A percentile compares a stretch with the other conserved stretches of the same genome.
These are phyloP conservation scores for Strigops habroptila DNA, from an alignment of 2,113 vertebrate genomes.

Conservation along the genomic window DNA sequence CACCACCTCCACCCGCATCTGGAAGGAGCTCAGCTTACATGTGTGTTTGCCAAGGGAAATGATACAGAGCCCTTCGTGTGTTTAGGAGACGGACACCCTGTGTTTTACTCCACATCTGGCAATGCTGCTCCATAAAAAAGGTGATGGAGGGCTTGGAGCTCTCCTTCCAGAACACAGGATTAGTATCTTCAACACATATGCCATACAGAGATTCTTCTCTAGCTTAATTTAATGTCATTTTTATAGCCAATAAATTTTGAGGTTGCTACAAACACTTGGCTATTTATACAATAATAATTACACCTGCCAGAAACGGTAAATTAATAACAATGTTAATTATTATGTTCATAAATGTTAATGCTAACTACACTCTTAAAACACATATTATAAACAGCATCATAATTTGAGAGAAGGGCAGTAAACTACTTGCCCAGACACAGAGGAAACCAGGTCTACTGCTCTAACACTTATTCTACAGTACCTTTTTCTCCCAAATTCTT, in stretches of 20 bases:
- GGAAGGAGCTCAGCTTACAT: neutral
- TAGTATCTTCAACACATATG: neutral
- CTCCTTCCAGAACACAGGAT: neutral
- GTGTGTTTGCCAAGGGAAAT: neutral
- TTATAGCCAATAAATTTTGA: slow-evolving; percentile 39
- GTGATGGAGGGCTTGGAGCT: slow-evolving; percentile 32
- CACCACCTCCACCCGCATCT: neutral
- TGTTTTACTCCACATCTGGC: slow-evolving; percentile 1
- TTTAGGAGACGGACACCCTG: fast-evolving
- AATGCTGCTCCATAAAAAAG: slow-evolving; percentile 35
- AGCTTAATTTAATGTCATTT: neutral
- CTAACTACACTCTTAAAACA: slow-evolving; percentile 17
- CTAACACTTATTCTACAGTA: neutral
- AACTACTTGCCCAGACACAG: neutral
- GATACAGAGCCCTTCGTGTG: neutral
- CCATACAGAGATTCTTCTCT: neutral
- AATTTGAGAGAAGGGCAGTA: slow-evolving; percentile 8
- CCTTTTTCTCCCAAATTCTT: neutral
- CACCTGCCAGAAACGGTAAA: neutral
- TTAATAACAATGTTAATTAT: neutral
- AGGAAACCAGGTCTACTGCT: neutral
- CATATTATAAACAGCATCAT: neutral
- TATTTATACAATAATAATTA: neutral
- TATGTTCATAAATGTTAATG: slow-evolving; percentile 22
- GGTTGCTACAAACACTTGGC: neutral